These are phyloP conservation scores for Bolborhynchus lineola DNA, from an alignment of 2,113 vertebrate genomes.

Conservation along the genomic window DNA sequence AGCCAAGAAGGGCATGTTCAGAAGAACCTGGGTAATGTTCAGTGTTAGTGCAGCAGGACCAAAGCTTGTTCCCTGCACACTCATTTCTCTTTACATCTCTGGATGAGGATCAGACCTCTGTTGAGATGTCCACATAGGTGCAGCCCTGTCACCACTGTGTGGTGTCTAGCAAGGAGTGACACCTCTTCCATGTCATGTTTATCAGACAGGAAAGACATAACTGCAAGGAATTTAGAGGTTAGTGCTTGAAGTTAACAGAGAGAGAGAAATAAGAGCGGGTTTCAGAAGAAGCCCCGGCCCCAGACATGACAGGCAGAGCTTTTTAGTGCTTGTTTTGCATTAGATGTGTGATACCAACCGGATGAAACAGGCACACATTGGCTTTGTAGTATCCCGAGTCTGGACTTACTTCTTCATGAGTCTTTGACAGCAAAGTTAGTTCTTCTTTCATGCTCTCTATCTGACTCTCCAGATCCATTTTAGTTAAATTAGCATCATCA, in stretches of 20 bases:
- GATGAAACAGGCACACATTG: neutral
- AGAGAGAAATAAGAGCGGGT: neutral
- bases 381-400: neutral
- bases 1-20: neutral
- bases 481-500: slow-evolving; percentile 87
- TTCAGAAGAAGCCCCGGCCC: neutral
- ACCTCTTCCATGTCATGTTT: neutral
- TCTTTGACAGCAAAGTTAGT: slow-evolving; percentile 79
- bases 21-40: neutral
- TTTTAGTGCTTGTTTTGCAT: neutral
- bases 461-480: slow-evolving; percentile 85
- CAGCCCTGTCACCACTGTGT: neutral
- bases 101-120: neutral
- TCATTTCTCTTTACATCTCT: neutral
- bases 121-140: neutral
- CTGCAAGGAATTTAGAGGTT: neutral
- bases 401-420: slow-evolving; percentile 86
- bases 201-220: neutral
- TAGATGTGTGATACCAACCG: neutral
- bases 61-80: neutral
- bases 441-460: slow-evolving; percentile 88
- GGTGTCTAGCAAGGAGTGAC: neutral
- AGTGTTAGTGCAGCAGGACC: neutral
- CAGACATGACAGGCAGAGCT: neutral
- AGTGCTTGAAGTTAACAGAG: neutral